These are phyloP conservation scores for Aethina tumida DNA, from an alignment of 1,140 invertebrate genomes.

Conservation along the genomic window DNA sequence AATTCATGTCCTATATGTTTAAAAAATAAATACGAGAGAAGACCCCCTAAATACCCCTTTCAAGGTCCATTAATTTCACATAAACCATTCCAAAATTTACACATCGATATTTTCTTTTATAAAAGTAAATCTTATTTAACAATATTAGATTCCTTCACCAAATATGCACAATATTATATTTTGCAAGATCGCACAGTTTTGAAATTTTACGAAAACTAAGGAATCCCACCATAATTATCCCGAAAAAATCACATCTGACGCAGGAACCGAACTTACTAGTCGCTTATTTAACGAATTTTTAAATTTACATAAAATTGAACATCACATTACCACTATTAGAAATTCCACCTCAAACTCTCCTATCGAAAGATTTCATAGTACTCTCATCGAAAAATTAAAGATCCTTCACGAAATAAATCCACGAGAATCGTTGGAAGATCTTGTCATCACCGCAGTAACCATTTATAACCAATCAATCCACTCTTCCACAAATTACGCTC, in stretches of 20 bases:
- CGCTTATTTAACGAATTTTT: constrained; percentile 16
- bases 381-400: constrained; percentile 12
- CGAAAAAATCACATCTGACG: constrained; percentile 20
- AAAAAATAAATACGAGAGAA: constrained; percentile 18
- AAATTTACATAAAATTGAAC: constrained; percentile 15
- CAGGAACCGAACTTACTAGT: constrained; percentile 20
- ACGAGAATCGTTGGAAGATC: constrained; percentile 6
- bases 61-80: constrained; percentile 11
- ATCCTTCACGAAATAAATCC: constrained; percentile 10
- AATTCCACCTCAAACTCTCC: constrained; percentile 15
- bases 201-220: constrained; percentile 19
- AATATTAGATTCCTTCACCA: constrained; percentile 25
- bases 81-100: constrained; percentile 22
- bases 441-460: constrained; percentile 11
- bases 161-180: constrained; percentile 17
- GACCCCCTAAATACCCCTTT: constrained; percentile 13
- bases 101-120: constrained; percentile 19
- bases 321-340: constrained; percentile 12
- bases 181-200: constrained; percentile 12
- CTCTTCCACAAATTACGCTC: constrained; percentile 10
- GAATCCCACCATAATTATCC: constrained; percentile 18
- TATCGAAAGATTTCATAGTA: constrained; percentile 16
- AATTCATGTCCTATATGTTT: constrained; percentile 18
- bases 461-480: constrained; percentile 16
- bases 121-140: constrained; percentile 19